These are phyloP conservation scores for Nyctibius grandis DNA, from an alignment of 2,797 vertebrate genomes.

Conservation along the genomic window DNA sequence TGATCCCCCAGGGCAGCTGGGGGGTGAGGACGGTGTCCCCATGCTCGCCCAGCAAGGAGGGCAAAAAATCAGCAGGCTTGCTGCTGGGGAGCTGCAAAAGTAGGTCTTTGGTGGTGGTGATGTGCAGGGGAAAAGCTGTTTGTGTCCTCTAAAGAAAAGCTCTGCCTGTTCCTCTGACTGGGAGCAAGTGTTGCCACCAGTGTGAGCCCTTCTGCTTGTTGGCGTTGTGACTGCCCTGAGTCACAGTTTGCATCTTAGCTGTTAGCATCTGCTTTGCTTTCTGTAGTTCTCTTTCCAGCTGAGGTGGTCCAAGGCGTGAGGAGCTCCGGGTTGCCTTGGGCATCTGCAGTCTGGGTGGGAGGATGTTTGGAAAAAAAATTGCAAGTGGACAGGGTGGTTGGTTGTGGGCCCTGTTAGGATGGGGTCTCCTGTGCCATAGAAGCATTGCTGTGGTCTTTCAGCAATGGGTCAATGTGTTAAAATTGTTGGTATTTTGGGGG, in stretches of 20 bases:
- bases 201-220: neutral
- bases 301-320: rapidly evolving
- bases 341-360: neutral
- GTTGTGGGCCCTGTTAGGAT: too few relatives aligned
- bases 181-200: neutral
- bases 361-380: neutral
- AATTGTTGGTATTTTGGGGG: neutral
- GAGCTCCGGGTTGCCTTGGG: neutral
- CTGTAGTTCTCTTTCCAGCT: neutral
- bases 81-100: neutral
- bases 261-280: neutral
- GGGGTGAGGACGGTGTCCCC: neutral
- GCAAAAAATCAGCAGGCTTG: neutral
- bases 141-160: neutral
- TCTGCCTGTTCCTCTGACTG: neutral
- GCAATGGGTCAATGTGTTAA: neutral
- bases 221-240: neutral
- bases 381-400: rapidly evolving
- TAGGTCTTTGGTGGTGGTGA: neutral
- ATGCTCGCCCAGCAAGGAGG: neutral
- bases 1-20: rapidly evolving
- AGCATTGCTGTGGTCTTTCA: neutral
- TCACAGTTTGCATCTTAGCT: neutral
- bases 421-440: neutral
- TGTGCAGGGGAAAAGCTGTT: neutral